phyloP scores from a whole-genome alignment of 2,888 invertebrate species.

The Asteroscopus sphinx region DNA sequence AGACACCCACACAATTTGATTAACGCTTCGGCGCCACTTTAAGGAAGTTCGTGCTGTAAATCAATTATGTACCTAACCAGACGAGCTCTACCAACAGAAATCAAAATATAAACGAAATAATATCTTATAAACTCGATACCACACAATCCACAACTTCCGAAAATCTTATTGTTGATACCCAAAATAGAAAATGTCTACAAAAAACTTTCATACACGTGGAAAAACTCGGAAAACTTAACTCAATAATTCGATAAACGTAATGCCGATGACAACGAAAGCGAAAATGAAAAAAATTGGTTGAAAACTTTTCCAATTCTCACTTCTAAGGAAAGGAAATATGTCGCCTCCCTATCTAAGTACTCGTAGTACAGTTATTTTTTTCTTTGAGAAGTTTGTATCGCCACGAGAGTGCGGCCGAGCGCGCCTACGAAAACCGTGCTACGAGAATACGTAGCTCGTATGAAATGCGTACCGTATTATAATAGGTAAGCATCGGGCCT shows the following conservation, averaged over 20 bases:
- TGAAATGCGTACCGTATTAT: constrained; percentile 18
- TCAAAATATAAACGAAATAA: not conserved
- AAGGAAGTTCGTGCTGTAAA: constrained; percentile 56
- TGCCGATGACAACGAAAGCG: constrained; percentile 23
- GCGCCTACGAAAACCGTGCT: constrained; percentile 47
- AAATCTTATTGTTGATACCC: not conserved
- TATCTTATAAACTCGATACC: not conserved
- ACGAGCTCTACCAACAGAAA: not conserved
- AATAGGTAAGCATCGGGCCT: constrained; percentile 62
- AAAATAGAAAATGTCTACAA: not conserved
- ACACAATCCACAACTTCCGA: not conserved
- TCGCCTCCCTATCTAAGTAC: constrained; percentile 8
- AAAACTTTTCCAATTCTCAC: constrained; percentile 58
- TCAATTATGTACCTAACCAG: constrained; percentile 35
- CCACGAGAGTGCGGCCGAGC: not conserved
- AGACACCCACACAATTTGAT: constrained; percentile 61
- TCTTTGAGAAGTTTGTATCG: constrained; percentile 13
- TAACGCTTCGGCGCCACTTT: constrained; percentile 59
- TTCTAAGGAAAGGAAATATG: constrained; percentile 26
- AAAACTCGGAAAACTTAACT: constrained; percentile 2
- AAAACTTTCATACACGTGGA: not conserved
- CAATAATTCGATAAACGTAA: constrained; percentile 26
- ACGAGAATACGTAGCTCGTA: constrained; percentile 44
- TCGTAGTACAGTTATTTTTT: constrained; percentile 3
- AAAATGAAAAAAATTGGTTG: constrained; percentile 23